A percentile compares a stretch with the other conserved stretches of the same genome.
These are phyloP conservation scores for Eucera pruinosa DNA, from an alignment of 2,888 invertebrate species.

Conservation along the genomic window DNA sequence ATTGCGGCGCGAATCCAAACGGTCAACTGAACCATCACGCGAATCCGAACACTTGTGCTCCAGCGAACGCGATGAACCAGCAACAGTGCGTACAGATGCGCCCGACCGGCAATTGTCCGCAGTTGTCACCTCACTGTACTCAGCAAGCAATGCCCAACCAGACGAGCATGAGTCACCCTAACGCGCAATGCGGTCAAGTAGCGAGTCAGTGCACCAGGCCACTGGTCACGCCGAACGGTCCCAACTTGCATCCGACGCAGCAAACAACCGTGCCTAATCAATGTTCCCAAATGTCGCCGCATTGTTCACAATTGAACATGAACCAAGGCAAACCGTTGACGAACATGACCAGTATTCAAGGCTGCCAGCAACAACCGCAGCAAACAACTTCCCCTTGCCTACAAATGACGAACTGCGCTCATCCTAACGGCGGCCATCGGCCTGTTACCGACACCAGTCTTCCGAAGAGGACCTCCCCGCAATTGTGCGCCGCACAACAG, in stretches of 20 bases:
- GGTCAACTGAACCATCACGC: conserved; percentile 71
- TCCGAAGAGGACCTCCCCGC: conserved; percentile 68
- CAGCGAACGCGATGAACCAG: conserved; percentile 50
- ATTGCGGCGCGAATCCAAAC: conserved; percentile 44
- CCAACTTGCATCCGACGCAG: conserved; percentile 63
- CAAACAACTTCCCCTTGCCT: conserved; percentile 65
- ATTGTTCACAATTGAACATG: conserved; percentile 69
- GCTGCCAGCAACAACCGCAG: conserved; percentile 67
- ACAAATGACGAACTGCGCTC: conserved; percentile 69
- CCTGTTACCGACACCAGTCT: conserved; percentile 50
- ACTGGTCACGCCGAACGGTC: conserved; percentile 58
- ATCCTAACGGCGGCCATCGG: conserved; percentile 60
- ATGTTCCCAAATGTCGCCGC: conserved; percentile 81
- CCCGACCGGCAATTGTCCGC: conserved; percentile 73
- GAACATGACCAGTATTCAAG: conserved; percentile 80
- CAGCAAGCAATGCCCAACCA: conserved; percentile 78
- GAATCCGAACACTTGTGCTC: conserved; percentile 68
- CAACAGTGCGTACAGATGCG: conserved; percentile 70
- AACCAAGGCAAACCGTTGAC: conserved; percentile 58
- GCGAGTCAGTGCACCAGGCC: conserved; percentile 83
- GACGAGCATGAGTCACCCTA: conserved; percentile 57
- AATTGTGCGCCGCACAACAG: conserved; percentile 74
- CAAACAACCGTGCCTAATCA: conserved; percentile 79
- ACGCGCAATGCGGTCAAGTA: conserved; percentile 68
- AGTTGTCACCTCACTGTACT: conserved; percentile 79